These are phyloP conservation scores for Macquaria australasica DNA, from an alignment of 2,113 vertebrate species.

Conservation along the genomic window DNA sequence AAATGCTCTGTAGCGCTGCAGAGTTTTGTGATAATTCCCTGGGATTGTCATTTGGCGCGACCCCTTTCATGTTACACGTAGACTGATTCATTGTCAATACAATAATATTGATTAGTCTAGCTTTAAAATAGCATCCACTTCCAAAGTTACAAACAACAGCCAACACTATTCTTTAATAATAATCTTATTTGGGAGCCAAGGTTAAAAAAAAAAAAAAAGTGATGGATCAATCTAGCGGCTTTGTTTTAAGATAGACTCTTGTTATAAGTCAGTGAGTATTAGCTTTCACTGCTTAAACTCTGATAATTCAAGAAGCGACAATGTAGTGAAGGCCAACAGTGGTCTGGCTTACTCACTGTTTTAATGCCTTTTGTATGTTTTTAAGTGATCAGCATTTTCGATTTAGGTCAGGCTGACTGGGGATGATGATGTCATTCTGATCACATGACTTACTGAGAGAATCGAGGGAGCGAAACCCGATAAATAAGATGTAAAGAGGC, in stretches of 20 bases:
- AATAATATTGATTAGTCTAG: too few species aligned
- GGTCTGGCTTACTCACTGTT: neutral
- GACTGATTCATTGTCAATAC: neutral
- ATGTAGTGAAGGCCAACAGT: neutral
- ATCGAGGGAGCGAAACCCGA: neutral
- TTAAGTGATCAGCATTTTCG: constrained; percentile 30
- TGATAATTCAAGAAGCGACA: neutral
- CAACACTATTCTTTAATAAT: too few species aligned
- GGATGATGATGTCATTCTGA: constrained; percentile 28
- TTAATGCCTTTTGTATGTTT: constrained; percentile 1
- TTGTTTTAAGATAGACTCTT: neutral
- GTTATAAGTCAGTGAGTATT: neutral
- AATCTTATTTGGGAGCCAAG: too few species aligned
- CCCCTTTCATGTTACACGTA: neutral
- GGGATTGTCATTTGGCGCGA: neutral
- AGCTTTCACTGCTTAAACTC: neutral
- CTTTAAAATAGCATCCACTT: neutral
- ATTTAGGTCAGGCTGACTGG: constrained; percentile 14
- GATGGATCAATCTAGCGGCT: neutral
- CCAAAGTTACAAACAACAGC: neutral
- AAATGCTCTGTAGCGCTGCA: neutral
- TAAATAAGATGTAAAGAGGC: neutral
- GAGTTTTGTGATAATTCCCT: neutral
- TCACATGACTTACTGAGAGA: constrained; percentile 4
- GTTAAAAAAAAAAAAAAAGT: too few species aligned